Evolutionary conservation across 2,113 vertebrate species (phyloP), one percentile per base, ranked within the genome.

Genomic region (Cephalopholis sonnerati): DNA sequence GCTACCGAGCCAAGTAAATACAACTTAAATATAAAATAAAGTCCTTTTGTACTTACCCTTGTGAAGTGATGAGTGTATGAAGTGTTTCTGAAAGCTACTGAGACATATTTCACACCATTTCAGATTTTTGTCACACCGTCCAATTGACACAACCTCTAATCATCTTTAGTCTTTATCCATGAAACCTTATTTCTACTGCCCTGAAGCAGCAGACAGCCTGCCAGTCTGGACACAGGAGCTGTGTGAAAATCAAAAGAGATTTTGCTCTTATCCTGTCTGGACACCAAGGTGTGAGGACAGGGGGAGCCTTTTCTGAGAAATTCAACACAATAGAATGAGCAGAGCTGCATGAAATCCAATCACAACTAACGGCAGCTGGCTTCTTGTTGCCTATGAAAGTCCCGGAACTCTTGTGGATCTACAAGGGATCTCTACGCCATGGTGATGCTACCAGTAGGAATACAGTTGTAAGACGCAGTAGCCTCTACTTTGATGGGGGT

Each of bases 271-370:
- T 92, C 81, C 87, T 73, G 79, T 81, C 59, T 88, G 75, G 84
- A 89, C 87, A 73, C 80, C 44, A 77, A 91, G 83, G 78, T 89
- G 81, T 77, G 24, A 75, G 55, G 50, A 75, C 67, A 67, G 39
- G 51, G 53, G 79, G 65, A 72, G 67, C 36, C 29, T 85, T 92
- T 82, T 61, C 80, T 18, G 54, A 75, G 79, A 83, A 85, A 91
- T 84, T 72, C 81, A 83, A 76, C 91, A 86, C 75, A 79, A 89
- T 86, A 85, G 81, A 91, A 86, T 74, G 74, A 84, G 74, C 82
- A 74, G 82, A 87, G 88, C 84, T 61, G 80, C 90, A 77, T 89
- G 86, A 92, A 90, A 92, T 91, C 91, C 88, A 89, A 89, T 92
- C 90, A 81, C 66, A 87, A 74, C 82, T 83, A 88, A 89, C 66